Evolutionary conservation across 2,888 invertebrate species (phyloP), one percentile per base, ranked within the genome.

Genomic region (Scaptomyza flava): DNA sequence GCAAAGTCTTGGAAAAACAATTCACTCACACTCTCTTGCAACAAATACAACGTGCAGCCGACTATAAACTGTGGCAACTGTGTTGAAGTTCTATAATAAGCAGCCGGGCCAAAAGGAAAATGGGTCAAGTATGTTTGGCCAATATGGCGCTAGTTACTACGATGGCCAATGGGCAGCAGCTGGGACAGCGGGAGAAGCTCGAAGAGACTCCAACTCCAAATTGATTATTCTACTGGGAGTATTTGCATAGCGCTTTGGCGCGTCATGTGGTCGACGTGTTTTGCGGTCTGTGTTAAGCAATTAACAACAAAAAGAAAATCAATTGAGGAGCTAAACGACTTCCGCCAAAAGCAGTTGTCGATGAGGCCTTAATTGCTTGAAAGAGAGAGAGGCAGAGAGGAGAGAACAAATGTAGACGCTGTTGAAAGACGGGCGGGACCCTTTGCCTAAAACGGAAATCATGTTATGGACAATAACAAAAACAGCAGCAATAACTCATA

Each of bases 191-290:
- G n/a, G 11, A 36, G 36, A 6, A 9, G 31, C 23, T 4, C 23
- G 31, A 31, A 2, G 33, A 30, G 41, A 42, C 42, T 58, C 47
- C 62, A 38, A 58, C 58, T 42, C 47, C 56, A 48, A 71, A 62
- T 61, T 79, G 68, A 76, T 77, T 66, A 73, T 73, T 68, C 74
- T 58, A 46, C 58, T 66, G 77, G 74, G 74, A 65, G 77, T 82
- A 84, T 84, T 85, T 84, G 83, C 85, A 83, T 79, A 81, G 79
- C 73, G 76, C 85, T 84, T 85, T 84, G 81, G 79, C 50, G 71
- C 72, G 81, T 72, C 72, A 75, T 75, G 74, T 68, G 67, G 74
- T 72, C 69, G 72, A 69, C 61, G 75, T 68, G 76, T 79, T 81
- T 69, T 79, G 79, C 72, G 81, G 83, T 62, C 72, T 75, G 68